Conservation (phyloP, 2,888 invertebrate genomes). For the Hypomecis atomaria region DNA sequence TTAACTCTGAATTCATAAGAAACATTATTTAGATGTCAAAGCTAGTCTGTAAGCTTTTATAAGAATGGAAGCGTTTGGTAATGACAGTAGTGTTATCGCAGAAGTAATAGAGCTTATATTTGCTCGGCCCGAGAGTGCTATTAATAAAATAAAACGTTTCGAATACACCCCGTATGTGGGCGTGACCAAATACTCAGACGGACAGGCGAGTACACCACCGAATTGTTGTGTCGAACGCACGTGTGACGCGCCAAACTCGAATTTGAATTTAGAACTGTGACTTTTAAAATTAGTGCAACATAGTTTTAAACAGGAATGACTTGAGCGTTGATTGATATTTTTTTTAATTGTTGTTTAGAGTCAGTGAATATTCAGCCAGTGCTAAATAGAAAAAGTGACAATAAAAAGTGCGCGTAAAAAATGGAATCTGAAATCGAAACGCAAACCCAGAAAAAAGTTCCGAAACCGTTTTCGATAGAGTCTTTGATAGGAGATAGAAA, state of each 20-base stretch:
- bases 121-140: slow-evolving; percentile 60
- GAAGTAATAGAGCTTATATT: slow-evolving; percentile 76
- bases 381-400: slow-evolving; percentile 21
- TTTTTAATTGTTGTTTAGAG: neutral
- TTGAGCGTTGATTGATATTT: neutral
- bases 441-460: slow-evolving; percentile 73
- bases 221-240: slow-evolving; percentile 59
- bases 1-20: slow-evolving; percentile 16
- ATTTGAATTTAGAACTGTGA: slow-evolving; percentile 28
- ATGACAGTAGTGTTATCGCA: slow-evolving; percentile 64
- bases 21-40: slow-evolving; percentile 18
- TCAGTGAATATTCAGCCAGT: slow-evolving; percentile 17
- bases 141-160: slow-evolving; percentile 75
- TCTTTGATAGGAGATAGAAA: slow-evolving; percentile 84
- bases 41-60: slow-evolving; percentile 1
- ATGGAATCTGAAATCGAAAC: slow-evolving; percentile 74
- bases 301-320: neutral
- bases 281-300: slow-evolving; percentile 2
- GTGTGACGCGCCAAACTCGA: slow-evolving; percentile 49
- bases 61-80: slow-evolving; percentile 41
- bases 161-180: slow-evolving; percentile 81
- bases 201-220: slow-evolving; percentile 62
- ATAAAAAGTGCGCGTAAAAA: slow-evolving; percentile 24
- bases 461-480: slow-evolving; percentile 87
- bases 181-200: slow-evolving; percentile 61